Percentiles rank a stretch among this genome's conserved stretches.
phyloP scores from a whole-genome alignment of 2,113 vertebrate species.

The Salvelinus namaycush region DNA sequence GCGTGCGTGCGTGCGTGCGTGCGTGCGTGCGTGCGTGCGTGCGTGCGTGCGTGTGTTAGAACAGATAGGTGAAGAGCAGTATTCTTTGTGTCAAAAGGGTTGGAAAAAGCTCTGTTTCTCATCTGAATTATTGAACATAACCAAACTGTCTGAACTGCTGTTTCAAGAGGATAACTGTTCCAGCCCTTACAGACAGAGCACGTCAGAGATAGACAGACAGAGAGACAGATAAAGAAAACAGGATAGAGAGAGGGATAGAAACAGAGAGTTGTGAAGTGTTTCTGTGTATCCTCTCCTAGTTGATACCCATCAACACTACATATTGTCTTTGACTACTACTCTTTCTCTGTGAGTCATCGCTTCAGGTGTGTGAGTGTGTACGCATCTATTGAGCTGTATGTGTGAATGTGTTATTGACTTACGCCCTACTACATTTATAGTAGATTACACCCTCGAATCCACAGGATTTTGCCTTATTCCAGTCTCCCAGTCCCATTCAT shows the following conservation, averaged over 20 bases:
- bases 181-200: neutral
- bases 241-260: neutral
- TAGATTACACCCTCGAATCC: slow-evolving; percentile 35
- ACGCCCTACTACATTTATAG: slow-evolving; percentile 14
- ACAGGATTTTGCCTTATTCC: slow-evolving; percentile 23
- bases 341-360: neutral
- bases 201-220: neutral
- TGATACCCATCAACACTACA: neutral
- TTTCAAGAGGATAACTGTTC: neutral
- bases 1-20: slow-evolving; percentile 2
- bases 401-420: neutral
- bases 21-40: neutral
- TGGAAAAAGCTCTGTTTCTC: neutral
- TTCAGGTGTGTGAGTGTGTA: neutral
- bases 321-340: neutral
- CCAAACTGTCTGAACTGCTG: slow-evolving; percentile 8
- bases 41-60: neutral
- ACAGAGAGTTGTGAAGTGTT: neutral
- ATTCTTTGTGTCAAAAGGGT: neutral
- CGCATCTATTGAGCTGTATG: neutral
- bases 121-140: slow-evolving; percentile 16
- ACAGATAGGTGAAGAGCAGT: neutral
- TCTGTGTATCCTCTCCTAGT: neutral
- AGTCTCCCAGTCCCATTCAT: slow-evolving; percentile 17
- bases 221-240: neutral